Conservation (phyloP, 2,888 invertebrate species). For the Cyclophora punctaria region DNA sequence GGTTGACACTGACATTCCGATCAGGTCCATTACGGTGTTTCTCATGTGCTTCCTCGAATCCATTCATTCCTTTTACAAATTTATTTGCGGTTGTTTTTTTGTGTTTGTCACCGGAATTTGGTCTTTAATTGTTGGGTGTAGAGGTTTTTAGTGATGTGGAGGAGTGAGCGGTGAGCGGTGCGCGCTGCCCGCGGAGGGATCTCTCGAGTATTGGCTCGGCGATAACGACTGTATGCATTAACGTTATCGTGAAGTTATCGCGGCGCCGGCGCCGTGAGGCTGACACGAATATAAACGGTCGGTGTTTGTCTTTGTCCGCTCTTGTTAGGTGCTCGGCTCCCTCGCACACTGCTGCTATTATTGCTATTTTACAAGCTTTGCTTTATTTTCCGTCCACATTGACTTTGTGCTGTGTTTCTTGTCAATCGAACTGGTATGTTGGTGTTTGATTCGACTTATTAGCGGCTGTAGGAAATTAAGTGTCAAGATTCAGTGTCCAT, state of each 20-base stretch:
- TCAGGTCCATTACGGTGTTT: slow-evolving; percentile 50
- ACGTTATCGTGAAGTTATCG: slow-evolving; percentile 64
- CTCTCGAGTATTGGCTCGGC: slow-evolving; percentile 32
- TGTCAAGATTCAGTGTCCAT: slow-evolving; percentile 3
- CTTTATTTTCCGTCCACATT: slow-evolving; percentile 2
- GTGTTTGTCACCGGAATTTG: slow-evolving; percentile 25
- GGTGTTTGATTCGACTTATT: slow-evolving; percentile 5
- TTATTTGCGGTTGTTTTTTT: slow-evolving; percentile 21
- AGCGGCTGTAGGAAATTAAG: slow-evolving; percentile 11
- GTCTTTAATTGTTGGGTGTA: slow-evolving; percentile 29
- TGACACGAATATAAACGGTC: slow-evolving; percentile 47
- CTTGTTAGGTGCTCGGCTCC: slow-evolving; percentile 28
- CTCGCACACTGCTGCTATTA: slow-evolving; percentile 10
- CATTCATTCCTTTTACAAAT: slow-evolving; percentile 56
- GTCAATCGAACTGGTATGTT: not conserved
- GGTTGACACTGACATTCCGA: slow-evolving; percentile 59
- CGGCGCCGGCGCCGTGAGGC: slow-evolving; percentile 62
- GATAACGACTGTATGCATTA: slow-evolving; percentile 68
- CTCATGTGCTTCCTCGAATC: slow-evolving; percentile 62
- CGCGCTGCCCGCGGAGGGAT: slow-evolving; percentile 36
- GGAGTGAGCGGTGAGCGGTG: slow-evolving; percentile 20
- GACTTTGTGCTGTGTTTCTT: not conserved
- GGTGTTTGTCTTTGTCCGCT: slow-evolving; percentile 43
- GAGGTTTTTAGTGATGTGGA: slow-evolving; percentile 17
- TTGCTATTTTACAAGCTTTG: slow-evolving; percentile 13